Evolutionary conservation across 2,797 vertebrate genomes (phyloP), one percentile per base, ranked within the genome.

Genomic region (Chanos chanos): DNA sequence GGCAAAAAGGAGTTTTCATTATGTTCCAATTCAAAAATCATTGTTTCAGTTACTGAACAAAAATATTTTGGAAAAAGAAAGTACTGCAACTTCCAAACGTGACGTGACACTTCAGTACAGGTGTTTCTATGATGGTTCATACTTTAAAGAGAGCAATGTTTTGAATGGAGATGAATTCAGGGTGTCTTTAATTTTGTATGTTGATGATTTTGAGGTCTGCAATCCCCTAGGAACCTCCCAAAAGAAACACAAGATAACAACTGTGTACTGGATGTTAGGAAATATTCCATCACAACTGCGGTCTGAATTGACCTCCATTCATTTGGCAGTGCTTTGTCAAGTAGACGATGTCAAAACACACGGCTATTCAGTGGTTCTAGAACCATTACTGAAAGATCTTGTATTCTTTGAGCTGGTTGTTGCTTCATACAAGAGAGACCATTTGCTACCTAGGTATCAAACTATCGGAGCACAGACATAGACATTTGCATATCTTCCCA

Each of bases 1-100:
- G 28, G 37, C 10, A 52, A 36, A 63, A 24, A n/a, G n/a, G n/a
- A n/a, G 28, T 44, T 62, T 62, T 54, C 30, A 45, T 9, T 54
- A 47, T 18, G 13, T 63, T 31, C 40, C 39, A 2, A 45, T 45
- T 28, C 39, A 54, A 1, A 53, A 53, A 36, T 34, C 7, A 15
- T 53, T 54, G 19, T 53, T 12, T 22, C 18, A 63, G 7, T 63
- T 45, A 25, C 9, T 62, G 27, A 43, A 53, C 19, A 57, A 30
- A 3, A 19, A 31, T 30, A 34, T 43, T 52, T 40, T 41, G 5
- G 9, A 54, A 34, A 45, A 19, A 44, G 27, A 15, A 40, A 40
- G 15, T 7, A 7, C n/a, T 15, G 37, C 40, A 18, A 15, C 13
- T 7, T 40, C 37, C 7, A 15, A 40, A 18, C n/a, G 12, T 7